Base-by-base conservation (phyloP, 2,888 invertebrate species). In the Caenorhabditis sp. region DNA sequence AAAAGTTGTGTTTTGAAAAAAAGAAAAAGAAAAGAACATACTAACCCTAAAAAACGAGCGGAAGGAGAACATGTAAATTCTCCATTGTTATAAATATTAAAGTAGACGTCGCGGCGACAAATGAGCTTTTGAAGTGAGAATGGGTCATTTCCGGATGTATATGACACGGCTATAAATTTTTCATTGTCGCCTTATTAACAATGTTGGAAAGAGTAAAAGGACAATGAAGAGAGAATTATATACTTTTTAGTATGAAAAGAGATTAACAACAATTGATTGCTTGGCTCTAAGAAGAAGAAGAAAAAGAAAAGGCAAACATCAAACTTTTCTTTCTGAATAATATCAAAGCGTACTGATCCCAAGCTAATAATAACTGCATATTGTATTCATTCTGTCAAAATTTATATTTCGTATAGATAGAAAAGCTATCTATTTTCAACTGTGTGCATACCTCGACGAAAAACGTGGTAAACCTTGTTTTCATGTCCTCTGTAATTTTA, bases 51-150 rank as follows among this genome's bases (percentile, higher is more conserved):
- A 55, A 55, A 55, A 31, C 31, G 31, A 31, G 31, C 31, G 10
- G 10, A 31, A 31, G 10, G 31, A 4, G 27, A 24, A 55, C 43
- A 43, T 43, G 43, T 43, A 43, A 43, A 43, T 43, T 43, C 17
- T 5, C 62, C 62, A 68, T 68, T 63, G 68, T 60, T 63, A 69
- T 69, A 63, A 63, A 69, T 69, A 69, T 69, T 60, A 60, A 57
- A 69, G 69, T 69, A 69, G 43, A 43, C 17, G 43, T 43, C 14
- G 17, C 6, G 43, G 14, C 6, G 43, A 43, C 43, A 43, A 43
- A 43, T 43, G 43, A 43, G 43, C 43, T 43, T 43, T 43, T 14
- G 14, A 43, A 43, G 14, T 10, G 43, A 10, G 17, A 43, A 14
- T 17, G 17, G 43, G 2, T 17, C 14, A 43, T 43, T 10, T 43